Conservation (phyloP, 2,888 invertebrate genomes). For the Meloe dianella region DNA sequence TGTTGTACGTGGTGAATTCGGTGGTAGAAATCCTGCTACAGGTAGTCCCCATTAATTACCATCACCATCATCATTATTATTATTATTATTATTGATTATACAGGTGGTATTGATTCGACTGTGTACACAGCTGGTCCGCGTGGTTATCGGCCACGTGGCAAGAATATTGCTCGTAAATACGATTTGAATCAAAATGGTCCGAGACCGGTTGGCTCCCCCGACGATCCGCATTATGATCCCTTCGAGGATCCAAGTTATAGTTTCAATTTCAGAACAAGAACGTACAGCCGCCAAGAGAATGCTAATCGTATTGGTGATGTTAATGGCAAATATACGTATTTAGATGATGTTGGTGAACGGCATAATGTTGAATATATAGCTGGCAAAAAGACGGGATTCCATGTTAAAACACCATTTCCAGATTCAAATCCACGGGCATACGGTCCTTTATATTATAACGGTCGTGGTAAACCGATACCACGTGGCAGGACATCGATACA, state of each 20-base stretch:
- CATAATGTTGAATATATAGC: constrained; percentile 80
- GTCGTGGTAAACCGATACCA: constrained; percentile 68
- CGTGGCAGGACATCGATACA: constrained; percentile 76
- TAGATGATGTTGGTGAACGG: constrained; percentile 77
- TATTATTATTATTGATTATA: constrained; percentile 15
- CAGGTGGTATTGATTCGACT: constrained; percentile 70
- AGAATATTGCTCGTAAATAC: constrained; percentile 74
- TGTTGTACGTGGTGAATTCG: constrained; percentile 74
- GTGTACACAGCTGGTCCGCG: constrained; percentile 78
- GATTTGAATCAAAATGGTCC: constrained; percentile 70
- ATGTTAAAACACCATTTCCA: constrained; percentile 72
- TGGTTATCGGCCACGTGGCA: constrained; percentile 81
- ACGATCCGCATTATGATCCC: constrained; percentile 77
- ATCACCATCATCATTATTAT: neutral
- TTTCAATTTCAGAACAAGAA: constrained; percentile 71
- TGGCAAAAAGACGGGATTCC: constrained; percentile 77
- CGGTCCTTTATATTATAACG: constrained; percentile 68
- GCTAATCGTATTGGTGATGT: constrained; percentile 55
- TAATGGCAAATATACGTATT: constrained; percentile 71
- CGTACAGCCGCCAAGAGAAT: constrained; percentile 70
- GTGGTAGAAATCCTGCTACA: constrained; percentile 74
- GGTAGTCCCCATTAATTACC: constrained; percentile 48
- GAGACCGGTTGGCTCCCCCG: constrained; percentile 68
- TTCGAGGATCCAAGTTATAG: constrained; percentile 79
- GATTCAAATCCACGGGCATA: constrained; percentile 71